Evolutionary conservation across 2,113 vertebrate species (phyloP).

Genomic region (Sinocyclocheilus anophthalmus): DNA sequence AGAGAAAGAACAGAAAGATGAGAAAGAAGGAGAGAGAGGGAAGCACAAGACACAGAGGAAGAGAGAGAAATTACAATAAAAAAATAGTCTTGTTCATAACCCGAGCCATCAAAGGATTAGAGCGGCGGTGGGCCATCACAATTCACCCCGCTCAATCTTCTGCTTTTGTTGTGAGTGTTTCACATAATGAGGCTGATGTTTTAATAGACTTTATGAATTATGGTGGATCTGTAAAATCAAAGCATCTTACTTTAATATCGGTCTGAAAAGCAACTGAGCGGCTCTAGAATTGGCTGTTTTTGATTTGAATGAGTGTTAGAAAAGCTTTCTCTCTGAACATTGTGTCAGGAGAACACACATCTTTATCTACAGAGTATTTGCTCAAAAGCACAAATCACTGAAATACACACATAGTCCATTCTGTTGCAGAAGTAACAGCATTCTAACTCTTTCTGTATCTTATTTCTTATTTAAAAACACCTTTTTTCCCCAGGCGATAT

Average conservation of each 20-base stretch:
- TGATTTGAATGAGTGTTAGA: not conserved
- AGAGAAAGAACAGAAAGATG: constrained; percentile 20
- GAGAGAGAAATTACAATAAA: constrained; percentile 8
- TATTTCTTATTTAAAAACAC: constrained; percentile 35
- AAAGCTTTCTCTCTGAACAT: not conserved
- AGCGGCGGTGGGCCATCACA: not conserved
- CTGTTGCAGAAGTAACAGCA: not conserved
- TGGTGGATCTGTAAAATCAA: not conserved
- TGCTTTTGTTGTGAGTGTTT: constrained; percentile 6
- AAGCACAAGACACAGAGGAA: constrained; percentile 11
- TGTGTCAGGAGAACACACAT: not conserved
- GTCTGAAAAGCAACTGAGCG: not conserved
- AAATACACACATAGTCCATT: not conserved
- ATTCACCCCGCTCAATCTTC: constrained; percentile 23
- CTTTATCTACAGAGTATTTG: not conserved
- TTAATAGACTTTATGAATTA: constrained; percentile 29
- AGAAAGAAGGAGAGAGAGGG: constrained; percentile 22
- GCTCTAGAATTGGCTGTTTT: not conserved
- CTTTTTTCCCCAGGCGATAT: not conserved
- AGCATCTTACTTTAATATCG: not conserved
- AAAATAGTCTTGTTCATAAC: constrained; percentile 26
- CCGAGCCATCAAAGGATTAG: constrained; percentile 38
- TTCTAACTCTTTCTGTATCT: not conserved
- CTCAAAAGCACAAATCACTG: not conserved
- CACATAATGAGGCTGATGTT: constrained; percentile 6